Evolutionary conservation across 1,140 invertebrate species (phyloP).

Genomic region (Thaumatotibia leucotreta): DNA sequence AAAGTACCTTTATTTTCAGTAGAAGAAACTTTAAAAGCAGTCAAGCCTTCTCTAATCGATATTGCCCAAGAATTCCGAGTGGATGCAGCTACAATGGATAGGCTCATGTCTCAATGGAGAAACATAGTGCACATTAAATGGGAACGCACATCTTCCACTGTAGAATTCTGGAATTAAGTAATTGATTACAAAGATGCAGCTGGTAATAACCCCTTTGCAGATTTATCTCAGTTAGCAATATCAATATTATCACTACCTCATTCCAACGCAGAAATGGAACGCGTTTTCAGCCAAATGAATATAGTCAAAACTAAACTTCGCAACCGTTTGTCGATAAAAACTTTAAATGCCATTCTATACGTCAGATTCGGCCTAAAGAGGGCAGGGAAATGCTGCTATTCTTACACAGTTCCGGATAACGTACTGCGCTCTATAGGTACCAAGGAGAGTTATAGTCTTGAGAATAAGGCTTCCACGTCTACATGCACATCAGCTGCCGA

Average conservation of each 20-base stretch:
- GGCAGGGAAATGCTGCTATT: constrained; percentile 23
- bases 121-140: constrained; percentile 26
- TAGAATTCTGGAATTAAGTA: constrained; percentile 26
- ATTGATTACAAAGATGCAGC: constrained; percentile 25
- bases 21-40: constrained; percentile 26
- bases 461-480: not conserved
- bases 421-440: constrained; percentile 19
- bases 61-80: constrained; percentile 22
- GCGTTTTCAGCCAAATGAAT: constrained; percentile 30
- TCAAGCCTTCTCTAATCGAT: constrained; percentile 17
- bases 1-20: constrained; percentile 29
- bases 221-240: constrained; percentile 20
- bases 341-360: constrained; percentile 28
- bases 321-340: constrained; percentile 22
- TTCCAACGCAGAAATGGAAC: constrained; percentile 29
- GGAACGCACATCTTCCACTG: constrained; percentile 14
- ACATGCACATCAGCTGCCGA: constrained; percentile 2
- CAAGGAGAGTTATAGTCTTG: not conserved
- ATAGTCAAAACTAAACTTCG: constrained; percentile 25
- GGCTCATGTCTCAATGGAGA: constrained; percentile 24
- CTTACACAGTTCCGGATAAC: constrained; percentile 18
- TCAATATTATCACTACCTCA: constrained; percentile 24
- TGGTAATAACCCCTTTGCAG: constrained; percentile 22
- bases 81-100: constrained; percentile 22
- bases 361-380: constrained; percentile 26